Conservation (phyloP, 2,888 invertebrate species). For the Pristionchus arcanus region DNA sequence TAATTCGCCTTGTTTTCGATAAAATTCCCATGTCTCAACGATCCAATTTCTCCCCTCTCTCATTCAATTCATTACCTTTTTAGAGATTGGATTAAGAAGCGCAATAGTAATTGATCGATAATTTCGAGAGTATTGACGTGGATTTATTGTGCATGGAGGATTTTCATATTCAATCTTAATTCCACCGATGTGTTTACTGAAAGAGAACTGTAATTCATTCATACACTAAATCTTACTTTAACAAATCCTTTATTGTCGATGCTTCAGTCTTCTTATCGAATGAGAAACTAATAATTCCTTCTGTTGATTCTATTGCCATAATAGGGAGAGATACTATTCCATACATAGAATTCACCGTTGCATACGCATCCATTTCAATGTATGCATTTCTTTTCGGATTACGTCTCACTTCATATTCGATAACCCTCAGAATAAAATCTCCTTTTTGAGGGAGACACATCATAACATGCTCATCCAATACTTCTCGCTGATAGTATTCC, state of each 20-base stretch:
- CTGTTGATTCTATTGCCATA: not conserved
- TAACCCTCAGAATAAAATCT: not conserved
- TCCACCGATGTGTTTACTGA: not conserved
- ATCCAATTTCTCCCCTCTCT: no score
- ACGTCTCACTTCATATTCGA: no score
- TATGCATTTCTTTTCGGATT: not conserved
- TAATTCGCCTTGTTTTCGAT: not conserved
- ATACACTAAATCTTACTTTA: not conserved
- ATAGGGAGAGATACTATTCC: not conserved
- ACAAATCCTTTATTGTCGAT: not conserved
- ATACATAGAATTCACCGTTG: not conserved
- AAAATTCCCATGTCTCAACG: slow-evolving; percentile 1
- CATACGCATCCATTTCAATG: not conserved
- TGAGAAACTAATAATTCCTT: not conserved
- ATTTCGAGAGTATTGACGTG: no score
- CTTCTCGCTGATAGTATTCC: not conserved
- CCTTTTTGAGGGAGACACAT: not conserved
- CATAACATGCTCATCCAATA: not conserved
- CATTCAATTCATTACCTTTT: not conserved
- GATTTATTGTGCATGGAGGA: no score
- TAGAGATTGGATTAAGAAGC: not conserved
- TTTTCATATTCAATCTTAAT: not conserved
- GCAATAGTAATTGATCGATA: no score
- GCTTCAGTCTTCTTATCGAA: not conserved
- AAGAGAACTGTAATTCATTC: not conserved